Conservation (phyloP, 2,888 invertebrate genomes). For the Calameuta pallipes region DNA sequence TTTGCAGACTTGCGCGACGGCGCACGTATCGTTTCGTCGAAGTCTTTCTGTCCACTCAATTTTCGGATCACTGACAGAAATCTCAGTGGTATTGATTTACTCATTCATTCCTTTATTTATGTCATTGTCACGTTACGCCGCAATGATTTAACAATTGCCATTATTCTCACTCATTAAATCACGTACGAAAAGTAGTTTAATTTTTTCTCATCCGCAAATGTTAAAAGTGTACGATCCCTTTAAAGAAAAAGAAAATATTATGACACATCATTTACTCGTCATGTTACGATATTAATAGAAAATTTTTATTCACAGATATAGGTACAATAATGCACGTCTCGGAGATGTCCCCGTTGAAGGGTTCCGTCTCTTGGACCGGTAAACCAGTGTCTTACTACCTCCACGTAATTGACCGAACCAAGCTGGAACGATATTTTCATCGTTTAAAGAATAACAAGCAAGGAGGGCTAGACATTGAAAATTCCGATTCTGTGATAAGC, state of each 20-base stretch:
- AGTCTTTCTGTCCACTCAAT: slow-evolving; percentile 98
- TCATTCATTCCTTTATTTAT: neutral
- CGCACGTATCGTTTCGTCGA: slow-evolving; percentile 97
- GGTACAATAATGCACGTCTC: slow-evolving; percentile 99
- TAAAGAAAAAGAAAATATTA: neutral
- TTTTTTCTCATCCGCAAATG: neutral
- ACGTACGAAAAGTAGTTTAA: neutral
- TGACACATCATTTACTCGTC: neutral
- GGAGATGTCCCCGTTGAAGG: slow-evolving; percentile 93
- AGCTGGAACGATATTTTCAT: slow-evolving; percentile 96
- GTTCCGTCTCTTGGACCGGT: slow-evolving; percentile 99
- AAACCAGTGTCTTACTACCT: slow-evolving; percentile 99
- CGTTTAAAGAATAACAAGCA: slow-evolving; percentile 81
- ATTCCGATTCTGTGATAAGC: slow-evolving; percentile 65
- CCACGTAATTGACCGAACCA: slow-evolving; percentile 97
- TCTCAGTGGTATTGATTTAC: slow-evolving; percentile 77
- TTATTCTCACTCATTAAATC: neutral
- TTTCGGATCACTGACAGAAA: slow-evolving; percentile 98
- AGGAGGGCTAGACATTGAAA: slow-evolving; percentile 57
- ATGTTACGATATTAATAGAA: neutral
- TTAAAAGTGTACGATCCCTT: neutral
- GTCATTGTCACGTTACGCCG: neutral
- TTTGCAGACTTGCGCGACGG: slow-evolving; percentile 97
- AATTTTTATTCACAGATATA: slow-evolving; percentile 74
- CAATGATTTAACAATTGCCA: neutral